phyloP scores from a whole-genome alignment of 2,113 vertebrate species.

The Dicaeum eximium region DNA sequence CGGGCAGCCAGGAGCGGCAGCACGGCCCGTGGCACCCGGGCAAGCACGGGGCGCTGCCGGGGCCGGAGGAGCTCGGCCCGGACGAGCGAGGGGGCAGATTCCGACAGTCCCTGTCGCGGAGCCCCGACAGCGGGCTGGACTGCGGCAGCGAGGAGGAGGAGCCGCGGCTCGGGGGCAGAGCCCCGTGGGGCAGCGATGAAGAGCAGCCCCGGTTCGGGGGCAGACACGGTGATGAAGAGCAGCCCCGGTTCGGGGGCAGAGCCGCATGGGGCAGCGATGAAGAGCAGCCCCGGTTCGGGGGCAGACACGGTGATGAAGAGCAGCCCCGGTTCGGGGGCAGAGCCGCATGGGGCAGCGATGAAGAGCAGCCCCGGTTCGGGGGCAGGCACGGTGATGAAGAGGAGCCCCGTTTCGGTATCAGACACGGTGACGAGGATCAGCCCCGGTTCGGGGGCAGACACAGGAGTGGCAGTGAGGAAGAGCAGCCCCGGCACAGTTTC shows the following conservation, averaged over 20 bases:
- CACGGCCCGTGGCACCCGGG: not conserved
- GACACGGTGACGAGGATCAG: not conserved
- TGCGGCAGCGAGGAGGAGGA: conserved; percentile 94
- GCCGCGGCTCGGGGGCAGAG: accelerated
- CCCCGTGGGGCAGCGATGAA: accelerated
- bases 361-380: accelerated
- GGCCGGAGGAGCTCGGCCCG: conserved; percentile 58
- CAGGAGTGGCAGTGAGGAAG: not conserved
- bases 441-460: accelerated
- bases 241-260: accelerated
- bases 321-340: accelerated
- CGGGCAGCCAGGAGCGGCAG: conserved; percentile 62
- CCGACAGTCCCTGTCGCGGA: conserved; percentile 79
- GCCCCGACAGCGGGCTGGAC: conserved; percentile 95
- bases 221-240: not conserved
- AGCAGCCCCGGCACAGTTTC: accelerated
- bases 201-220: accelerated
- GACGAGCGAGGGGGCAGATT: conserved; percentile 71
- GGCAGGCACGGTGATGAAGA: not conserved
- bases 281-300: accelerated
- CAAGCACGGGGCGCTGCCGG: conserved; percentile 46
- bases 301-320: accelerated
- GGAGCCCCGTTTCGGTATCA: no score
- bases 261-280: accelerated
- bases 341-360: not conserved